Base-by-base conservation (phyloP, 1,140 invertebrate species). In the Caenorhabditis latens region DNA sequence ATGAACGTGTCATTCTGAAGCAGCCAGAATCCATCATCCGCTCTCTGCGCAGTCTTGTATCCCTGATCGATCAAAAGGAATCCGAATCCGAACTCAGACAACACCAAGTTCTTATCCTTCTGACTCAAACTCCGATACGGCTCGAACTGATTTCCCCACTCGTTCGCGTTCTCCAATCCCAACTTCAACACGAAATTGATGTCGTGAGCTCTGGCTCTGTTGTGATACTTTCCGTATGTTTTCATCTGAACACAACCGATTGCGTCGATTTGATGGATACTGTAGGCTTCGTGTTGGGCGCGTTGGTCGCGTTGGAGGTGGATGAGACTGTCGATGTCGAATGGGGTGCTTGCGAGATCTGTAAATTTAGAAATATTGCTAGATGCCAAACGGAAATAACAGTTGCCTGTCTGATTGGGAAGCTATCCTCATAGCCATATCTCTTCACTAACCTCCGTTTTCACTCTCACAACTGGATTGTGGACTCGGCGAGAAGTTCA, bases 51-150 rank as follows among this genome's bases (percentile, higher is more conserved):
- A 19, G 87, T 88, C 13, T 79, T 67, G 24, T 85, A 85, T 32
- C 87, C 87, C 57, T 88, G 87, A 85, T 88, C 87, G n/a, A 88
- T 75, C 21, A 88, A 46, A 50, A 88, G 63, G 32, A 88, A 88
- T 50, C 24, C 87, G 16, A 88, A 48, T 82, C 63, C 63, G 21
- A 75, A 88, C 32, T 88, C 87, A 2, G 83, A 75, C 65, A 88
- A 40, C 0, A 88, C 43, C 57, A 50, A 40, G 13, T 84, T 84
- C 86, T 84, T 57, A 21, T 87, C 87, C 53, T 9, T 50, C 40
- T 79, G 71, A 53, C n/a, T 50, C 19, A 79, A 24, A 14, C 24
- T 48, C 8, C 58, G 50, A 43, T 87, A 88, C 24, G 84, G 83
- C 19, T 43, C 42, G 42, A 88, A 88, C 58, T 85, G 87, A 42